Conservation (phyloP, 2,888 invertebrate genomes). For the Drosophila suboccidentalis region DNA sequence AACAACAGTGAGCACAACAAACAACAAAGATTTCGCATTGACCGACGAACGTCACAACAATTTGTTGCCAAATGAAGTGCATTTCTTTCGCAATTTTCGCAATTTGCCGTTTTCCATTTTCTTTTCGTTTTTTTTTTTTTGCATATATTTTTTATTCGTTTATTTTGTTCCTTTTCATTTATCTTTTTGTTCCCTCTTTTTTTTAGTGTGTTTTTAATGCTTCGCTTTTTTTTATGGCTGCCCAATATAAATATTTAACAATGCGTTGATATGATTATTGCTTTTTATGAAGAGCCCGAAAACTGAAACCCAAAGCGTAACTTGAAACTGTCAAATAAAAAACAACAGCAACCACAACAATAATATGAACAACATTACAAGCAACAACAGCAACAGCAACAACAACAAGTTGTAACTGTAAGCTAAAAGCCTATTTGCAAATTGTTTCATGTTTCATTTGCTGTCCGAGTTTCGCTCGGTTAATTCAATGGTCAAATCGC, state of each 20-base stretch:
- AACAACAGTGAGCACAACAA: slow-evolving; percentile 15
- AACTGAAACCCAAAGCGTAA: slow-evolving; percentile 3
- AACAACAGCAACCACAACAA: slow-evolving; percentile 1
- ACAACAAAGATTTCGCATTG: slow-evolving; percentile 45
- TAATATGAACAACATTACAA: slow-evolving; percentile 1
- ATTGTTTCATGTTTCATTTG: slow-evolving; percentile 68
- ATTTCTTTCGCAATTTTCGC: slow-evolving; percentile 50
- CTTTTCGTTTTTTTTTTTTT: slow-evolving; percentile 7
- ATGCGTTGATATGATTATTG: slow-evolving; percentile 64
- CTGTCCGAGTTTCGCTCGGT: slow-evolving; percentile 49
- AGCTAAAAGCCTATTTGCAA: slow-evolving; percentile 72
- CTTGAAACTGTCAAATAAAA: slow-evolving; percentile 9
- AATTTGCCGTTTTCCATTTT: slow-evolving; percentile 7
- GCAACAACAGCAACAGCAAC: slow-evolving; percentile 7
- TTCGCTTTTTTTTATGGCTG: slow-evolving; percentile 42
- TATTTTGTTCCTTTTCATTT: slow-evolving; percentile 5
- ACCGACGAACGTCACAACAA: slow-evolving; percentile 70
- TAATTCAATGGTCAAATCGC: slow-evolving; percentile 38
- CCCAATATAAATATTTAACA: slow-evolving; percentile 63
- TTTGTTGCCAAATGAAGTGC: slow-evolving; percentile 77
- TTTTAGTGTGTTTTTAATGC: slow-evolving; percentile 35
- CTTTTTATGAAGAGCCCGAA: slow-evolving; percentile 23
- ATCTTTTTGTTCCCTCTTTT: slow-evolving; percentile 2
- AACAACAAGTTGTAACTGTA: slow-evolving; percentile 36
- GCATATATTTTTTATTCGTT: neutral